Conservation (phyloP, 2,888 invertebrate genomes). For the Melanostoma mellinum region DNA sequence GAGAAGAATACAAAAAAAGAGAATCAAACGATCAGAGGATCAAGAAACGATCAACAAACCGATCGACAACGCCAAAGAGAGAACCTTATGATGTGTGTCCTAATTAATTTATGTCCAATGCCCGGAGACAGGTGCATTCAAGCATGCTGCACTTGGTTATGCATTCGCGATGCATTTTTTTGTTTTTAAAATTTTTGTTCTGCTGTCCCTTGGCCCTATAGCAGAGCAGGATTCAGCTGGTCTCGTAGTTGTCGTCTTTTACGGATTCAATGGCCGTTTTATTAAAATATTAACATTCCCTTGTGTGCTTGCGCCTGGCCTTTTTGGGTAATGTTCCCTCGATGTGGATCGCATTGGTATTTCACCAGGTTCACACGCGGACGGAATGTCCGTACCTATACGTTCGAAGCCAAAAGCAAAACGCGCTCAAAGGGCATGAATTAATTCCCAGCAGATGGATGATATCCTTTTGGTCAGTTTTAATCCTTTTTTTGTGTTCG, state of each 20-base stretch:
- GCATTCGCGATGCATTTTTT: slow-evolving; percentile 69
- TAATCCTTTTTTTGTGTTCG: slow-evolving; percentile 54
- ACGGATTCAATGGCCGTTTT: slow-evolving; percentile 47
- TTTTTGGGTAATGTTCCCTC: slow-evolving; percentile 51
- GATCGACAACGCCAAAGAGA: slow-evolving; percentile 32
- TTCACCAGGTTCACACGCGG: slow-evolving; percentile 71
- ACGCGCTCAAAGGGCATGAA: slow-evolving; percentile 30
- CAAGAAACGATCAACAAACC: slow-evolving; percentile 43
- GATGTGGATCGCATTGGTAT: slow-evolving; percentile 58
- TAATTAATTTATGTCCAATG: slow-evolving; percentile 72
- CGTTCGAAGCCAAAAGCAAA: slow-evolving; percentile 2
- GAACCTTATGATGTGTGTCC: slow-evolving; percentile 73
- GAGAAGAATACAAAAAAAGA: neutral
- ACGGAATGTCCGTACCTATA: slow-evolving; percentile 16
- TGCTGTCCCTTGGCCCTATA: neutral
- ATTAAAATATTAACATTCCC: slow-evolving; percentile 71
- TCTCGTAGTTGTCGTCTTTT: slow-evolving; percentile 49
- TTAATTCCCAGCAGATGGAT: slow-evolving; percentile 64
- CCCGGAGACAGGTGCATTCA: slow-evolving; percentile 69
- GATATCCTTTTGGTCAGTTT: slow-evolving; percentile 69
- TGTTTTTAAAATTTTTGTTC: neutral
- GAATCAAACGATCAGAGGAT: slow-evolving; percentile 43
- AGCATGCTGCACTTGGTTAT: slow-evolving; percentile 60
- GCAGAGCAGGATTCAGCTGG: slow-evolving; percentile 54
- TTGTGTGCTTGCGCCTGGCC: slow-evolving; percentile 48